These are phyloP conservation scores for Smittia sp. DNA, from an alignment of 2,888 invertebrate genomes.

Conservation along the genomic window DNA sequence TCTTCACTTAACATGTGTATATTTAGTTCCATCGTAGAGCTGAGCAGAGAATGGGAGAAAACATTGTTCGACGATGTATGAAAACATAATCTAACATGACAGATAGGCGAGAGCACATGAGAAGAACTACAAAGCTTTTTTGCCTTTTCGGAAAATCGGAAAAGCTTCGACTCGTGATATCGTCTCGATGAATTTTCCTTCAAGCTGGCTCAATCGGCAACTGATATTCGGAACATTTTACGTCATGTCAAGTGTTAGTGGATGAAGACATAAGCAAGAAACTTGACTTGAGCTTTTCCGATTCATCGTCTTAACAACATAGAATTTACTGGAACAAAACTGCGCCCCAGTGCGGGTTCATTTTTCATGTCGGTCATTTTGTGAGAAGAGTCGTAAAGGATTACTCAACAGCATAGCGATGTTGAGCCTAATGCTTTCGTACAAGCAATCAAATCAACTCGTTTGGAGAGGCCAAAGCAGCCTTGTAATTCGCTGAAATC, in stretches of 20 bases:
- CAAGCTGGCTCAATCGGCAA: too few species aligned
- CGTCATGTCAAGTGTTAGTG: too few species aligned
- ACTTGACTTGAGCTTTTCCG: too few species aligned
- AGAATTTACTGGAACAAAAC: too few species aligned
- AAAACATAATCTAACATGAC: slow-evolving; percentile 41
- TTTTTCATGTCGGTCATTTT: too few species aligned
- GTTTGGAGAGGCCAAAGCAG: neutral
- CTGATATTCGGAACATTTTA: too few species aligned
- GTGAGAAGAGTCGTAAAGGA: too few species aligned
- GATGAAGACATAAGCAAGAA: too few species aligned
- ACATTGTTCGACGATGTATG: slow-evolving; percentile 37
- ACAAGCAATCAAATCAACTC: neutral
- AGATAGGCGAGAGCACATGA: slow-evolving; percentile 31
- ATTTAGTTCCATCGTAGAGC: neutral
- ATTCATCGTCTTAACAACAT: too few species aligned
- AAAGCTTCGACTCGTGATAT: neutral
- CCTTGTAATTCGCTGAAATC: slow-evolving; percentile 28
- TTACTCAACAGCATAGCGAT: too few species aligned
- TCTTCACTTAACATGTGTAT: neutral
- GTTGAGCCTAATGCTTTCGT: neutral
- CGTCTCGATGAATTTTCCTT: too few species aligned
- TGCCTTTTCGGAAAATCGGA: neutral
- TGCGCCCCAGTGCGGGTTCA: too few species aligned
- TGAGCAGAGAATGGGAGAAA: neutral
- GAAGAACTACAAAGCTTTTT: neutral